Conservation (phyloP, 2,888 invertebrate genomes). For the Leucozona laternaria region DNA sequence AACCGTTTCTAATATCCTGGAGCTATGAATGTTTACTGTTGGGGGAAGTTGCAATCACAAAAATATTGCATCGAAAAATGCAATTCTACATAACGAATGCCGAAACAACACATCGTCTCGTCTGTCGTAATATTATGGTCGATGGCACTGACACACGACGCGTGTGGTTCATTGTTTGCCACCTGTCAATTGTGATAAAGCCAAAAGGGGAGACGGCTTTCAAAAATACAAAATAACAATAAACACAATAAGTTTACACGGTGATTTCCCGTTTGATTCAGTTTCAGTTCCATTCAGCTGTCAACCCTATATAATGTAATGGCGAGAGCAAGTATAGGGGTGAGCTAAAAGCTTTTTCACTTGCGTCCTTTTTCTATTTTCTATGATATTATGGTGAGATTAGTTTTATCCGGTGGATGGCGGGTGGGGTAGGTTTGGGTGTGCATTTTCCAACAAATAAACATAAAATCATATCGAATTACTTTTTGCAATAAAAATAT, state of each 20-base stretch:
- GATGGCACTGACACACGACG: slow-evolving; percentile 32
- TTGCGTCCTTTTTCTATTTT: not conserved
- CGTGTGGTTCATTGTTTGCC: slow-evolving; percentile 62
- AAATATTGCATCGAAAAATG: slow-evolving; percentile 66
- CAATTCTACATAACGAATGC: slow-evolving; percentile 31
- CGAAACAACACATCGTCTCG: not conserved
- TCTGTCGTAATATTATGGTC: slow-evolving; percentile 27
- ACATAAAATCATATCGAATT: slow-evolving; percentile 71
- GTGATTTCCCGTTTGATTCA: slow-evolving; percentile 65
- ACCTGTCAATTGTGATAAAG: slow-evolving; percentile 57
- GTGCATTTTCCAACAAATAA: slow-evolving; percentile 58
- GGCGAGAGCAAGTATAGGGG: not conserved
- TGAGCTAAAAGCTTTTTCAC: slow-evolving; percentile 64
- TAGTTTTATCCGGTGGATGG: slow-evolving; percentile 17
- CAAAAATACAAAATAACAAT: slow-evolving; percentile 54
- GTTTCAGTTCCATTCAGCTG: slow-evolving; percentile 66
- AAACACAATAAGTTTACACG: slow-evolving; percentile 67
- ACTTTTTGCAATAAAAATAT: slow-evolving; percentile 58
- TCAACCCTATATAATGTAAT: slow-evolving; percentile 31
- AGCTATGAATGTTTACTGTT: not conserved
- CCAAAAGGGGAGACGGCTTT: slow-evolving; percentile 14
- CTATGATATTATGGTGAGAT: not conserved
- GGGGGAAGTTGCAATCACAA: slow-evolving; percentile 26
- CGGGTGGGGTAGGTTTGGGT: not conserved
- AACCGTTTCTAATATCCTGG: slow-evolving; percentile 17